Evolutionary conservation across 2,888 invertebrate species (phyloP).

Genomic region (Formica aserva): DNA sequence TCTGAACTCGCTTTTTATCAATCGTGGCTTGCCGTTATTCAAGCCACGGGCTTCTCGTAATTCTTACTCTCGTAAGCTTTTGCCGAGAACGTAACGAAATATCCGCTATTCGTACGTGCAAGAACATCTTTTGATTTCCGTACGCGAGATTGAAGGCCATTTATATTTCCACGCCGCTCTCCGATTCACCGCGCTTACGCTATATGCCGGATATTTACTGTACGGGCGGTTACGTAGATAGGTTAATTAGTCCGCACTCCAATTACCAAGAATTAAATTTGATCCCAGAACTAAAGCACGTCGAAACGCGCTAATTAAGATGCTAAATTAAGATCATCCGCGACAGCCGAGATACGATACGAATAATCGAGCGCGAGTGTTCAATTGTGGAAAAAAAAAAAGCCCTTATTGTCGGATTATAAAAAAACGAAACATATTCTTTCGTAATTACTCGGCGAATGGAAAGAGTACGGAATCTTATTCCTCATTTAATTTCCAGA

Average conservation of each 20-base stretch:
- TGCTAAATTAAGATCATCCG: conserved; percentile 23
- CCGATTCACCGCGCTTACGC: conserved; percentile 6
- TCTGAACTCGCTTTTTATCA: conserved; percentile 66
- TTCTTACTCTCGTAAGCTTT: conserved; percentile 4
- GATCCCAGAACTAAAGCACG: conserved; percentile 40
- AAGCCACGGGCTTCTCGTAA: not conserved
- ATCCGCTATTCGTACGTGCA: not conserved
- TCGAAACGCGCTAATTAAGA: conserved; percentile 1
- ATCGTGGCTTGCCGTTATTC: conserved; percentile 36
- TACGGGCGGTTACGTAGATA: conserved; percentile 76
- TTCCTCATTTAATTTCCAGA: conserved; percentile 19
- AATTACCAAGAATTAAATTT: conserved; percentile 84
- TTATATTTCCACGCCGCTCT: conserved; percentile 10
- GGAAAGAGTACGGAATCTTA: not conserved
- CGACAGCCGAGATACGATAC: not conserved
- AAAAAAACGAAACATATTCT: not conserved
- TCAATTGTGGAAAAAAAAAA: not conserved
- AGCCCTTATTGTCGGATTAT: not conserved
- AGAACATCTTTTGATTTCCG: not conserved
- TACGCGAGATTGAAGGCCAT: not conserved
- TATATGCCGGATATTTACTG: conserved; percentile 46
- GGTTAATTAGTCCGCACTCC: conserved; percentile 84
- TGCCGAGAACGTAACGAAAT: not conserved
- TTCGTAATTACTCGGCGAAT: not conserved
- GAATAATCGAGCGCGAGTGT: conserved; percentile 24